Evolutionary conservation across 2,797 vertebrate species (phyloP).

Genomic region (Neopelma chrysocephalum): DNA sequence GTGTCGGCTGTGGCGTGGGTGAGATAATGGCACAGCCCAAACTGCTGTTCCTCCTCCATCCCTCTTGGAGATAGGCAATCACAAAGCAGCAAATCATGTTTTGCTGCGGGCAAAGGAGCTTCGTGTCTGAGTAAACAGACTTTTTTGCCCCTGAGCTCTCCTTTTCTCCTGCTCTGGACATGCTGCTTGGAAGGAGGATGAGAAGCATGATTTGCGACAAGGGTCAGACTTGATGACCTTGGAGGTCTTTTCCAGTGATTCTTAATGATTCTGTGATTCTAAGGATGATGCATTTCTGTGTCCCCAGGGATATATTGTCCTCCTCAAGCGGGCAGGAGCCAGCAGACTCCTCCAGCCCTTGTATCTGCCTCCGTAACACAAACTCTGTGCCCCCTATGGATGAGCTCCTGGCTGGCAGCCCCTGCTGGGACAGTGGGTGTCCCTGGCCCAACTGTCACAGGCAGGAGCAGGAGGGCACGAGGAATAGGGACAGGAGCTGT

Average conservation of each 20-base stretch:
- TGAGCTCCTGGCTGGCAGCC: background rate
- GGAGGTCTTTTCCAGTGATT: background rate
- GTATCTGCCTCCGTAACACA: background rate
- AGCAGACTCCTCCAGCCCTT: background rate
- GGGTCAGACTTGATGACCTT: background rate
- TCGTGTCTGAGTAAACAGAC: background rate
- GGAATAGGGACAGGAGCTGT: background rate
- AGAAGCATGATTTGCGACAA: background rate
- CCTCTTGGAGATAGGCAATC: fast-evolving
- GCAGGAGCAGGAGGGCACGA: background rate
- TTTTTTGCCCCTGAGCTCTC: background rate
- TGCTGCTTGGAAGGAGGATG: background rate
- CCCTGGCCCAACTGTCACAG: background rate
- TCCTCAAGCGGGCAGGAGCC: background rate
- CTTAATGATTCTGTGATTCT: background rate
- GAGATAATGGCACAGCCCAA: background rate
- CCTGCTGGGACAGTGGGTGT: background rate
- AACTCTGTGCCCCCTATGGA: fast-evolving
- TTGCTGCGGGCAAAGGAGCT: background rate
- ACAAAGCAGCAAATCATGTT: background rate
- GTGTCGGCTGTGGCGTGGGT: background rate
- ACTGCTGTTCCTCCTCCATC: background rate
- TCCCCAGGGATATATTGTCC: background rate
- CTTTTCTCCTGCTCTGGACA: background rate
- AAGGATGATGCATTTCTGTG: background rate